A percentile compares a stretch with the other conserved stretches of the same genome.
Evolutionary conservation across 2,113 vertebrate species (phyloP).

Genomic region (Malurus alboscapulatus): DNA sequence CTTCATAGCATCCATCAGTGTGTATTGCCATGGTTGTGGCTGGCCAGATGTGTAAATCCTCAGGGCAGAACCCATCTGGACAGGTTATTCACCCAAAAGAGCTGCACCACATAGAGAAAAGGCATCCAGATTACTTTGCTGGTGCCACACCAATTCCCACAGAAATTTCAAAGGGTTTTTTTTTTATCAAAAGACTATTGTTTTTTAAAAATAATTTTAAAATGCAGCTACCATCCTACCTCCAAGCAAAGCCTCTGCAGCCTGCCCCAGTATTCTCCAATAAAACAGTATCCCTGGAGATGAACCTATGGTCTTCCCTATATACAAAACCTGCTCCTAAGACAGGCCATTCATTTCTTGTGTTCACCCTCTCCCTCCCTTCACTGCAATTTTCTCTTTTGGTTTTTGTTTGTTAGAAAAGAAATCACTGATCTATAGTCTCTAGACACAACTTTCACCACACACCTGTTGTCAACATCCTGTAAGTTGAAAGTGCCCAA

Average conservation of each 20-base stretch:
- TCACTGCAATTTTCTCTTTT: not conserved
- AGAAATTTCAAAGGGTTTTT: not conserved
- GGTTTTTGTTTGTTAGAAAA: not conserved
- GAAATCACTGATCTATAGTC: not conserved
- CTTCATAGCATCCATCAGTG: not conserved
- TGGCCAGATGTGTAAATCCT: not conserved
- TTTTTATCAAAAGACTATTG: not conserved
- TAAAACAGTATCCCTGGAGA: not conserved
- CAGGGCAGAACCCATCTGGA: not conserved
- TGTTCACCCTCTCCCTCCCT: not conserved
- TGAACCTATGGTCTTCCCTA: not conserved
- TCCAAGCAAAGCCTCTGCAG: not conserved
- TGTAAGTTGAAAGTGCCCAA: not conserved
- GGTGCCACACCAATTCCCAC: not conserved
- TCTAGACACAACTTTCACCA: not conserved
- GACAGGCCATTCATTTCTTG: not conserved
- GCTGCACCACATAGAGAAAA: rapidly evolving
- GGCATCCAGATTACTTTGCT: not conserved
- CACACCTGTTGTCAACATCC: not conserved
- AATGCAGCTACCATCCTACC: not conserved
- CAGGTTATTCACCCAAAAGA: not conserved
- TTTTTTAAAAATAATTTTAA: not conserved
- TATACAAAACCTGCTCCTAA: not conserved
- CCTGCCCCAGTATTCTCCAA: not conserved
- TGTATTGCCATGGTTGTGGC: not conserved